These are phyloP conservation scores for Callimorpha dominula DNA, from an alignment of 2,888 invertebrate genomes.

Conservation along the genomic window DNA sequence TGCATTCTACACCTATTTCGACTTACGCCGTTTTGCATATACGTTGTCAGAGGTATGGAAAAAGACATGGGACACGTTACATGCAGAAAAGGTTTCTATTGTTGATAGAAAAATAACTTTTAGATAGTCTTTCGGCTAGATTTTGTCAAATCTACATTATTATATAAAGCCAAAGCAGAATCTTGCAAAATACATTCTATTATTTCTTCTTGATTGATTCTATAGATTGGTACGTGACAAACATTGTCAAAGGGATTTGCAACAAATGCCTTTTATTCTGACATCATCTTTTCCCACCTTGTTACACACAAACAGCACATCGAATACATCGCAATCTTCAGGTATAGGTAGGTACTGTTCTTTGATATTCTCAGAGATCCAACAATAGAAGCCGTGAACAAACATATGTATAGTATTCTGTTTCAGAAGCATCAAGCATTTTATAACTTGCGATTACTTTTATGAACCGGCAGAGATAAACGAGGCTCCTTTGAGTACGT, in stretches of 20 bases:
- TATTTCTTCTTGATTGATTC: neutral
- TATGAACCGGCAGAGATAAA: conserved; percentile 24
- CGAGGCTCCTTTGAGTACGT: conserved; percentile 12
- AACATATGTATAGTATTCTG: conserved; percentile 31
- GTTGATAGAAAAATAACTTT: neutral
- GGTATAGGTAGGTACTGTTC: neutral
- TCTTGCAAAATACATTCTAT: neutral
- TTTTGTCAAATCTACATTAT: neutral
- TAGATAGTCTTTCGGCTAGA: neutral
- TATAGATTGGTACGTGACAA: neutral
- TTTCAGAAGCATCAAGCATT: conserved; percentile 31
- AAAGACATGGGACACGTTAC: too few relatives aligned
- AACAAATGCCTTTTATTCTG: neutral
- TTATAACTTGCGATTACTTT: conserved; percentile 37
- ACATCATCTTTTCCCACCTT: neutral
- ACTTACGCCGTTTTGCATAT: neutral
- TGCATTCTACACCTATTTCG: too few relatives aligned
- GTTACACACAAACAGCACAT: neutral
- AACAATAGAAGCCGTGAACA: conserved; percentile 34
- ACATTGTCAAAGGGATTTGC: conserved; percentile 3
- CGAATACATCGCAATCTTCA: conserved; percentile 1
- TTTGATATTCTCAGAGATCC: conserved; percentile 23
- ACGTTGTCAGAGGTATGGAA: neutral
- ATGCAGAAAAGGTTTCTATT: neutral
- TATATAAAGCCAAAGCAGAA: neutral